These are phyloP conservation scores for Rhabdophis nuchalis DNA, from an alignment of 2,797 vertebrate species.

Conservation along the genomic window DNA sequence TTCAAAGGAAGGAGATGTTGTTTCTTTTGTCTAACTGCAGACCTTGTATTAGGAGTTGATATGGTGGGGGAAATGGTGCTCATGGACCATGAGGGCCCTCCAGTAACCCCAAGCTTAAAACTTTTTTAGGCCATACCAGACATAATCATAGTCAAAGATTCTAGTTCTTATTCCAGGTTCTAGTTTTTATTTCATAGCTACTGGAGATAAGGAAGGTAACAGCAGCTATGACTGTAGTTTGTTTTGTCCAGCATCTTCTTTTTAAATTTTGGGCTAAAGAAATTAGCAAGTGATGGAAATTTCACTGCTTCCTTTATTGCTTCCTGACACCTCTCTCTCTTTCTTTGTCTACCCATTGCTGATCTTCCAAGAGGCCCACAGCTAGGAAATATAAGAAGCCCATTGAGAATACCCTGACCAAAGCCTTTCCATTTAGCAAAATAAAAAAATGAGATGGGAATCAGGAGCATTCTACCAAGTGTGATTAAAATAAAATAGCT, in stretches of 20 bases:
- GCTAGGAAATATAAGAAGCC: background rate
- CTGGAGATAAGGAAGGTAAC: background rate
- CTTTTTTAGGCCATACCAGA: background rate
- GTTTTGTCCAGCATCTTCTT: background rate
- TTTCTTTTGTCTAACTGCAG: background rate
- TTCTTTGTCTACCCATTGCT: background rate
- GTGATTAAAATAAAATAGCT: background rate
- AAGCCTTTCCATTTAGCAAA: background rate
- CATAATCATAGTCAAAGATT: background rate
- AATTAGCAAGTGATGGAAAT: background rate
- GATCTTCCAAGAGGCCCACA: background rate
- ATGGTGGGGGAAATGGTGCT: background rate
- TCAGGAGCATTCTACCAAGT: background rate
- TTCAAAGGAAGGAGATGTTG: background rate
- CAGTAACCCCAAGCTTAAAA: background rate
- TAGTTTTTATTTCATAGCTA: background rate
- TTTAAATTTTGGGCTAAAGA: background rate
- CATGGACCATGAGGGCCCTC: background rate
- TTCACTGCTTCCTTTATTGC: background rate
- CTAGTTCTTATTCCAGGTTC: too few species aligned
- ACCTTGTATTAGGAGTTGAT: background rate
- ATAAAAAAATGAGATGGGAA: background rate
- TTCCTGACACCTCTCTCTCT: too few species aligned
- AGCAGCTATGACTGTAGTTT: background rate
- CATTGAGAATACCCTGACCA: background rate